Conservation (phyloP, 2,113 vertebrate species). For the Sylvilagus bachmani region DNA sequence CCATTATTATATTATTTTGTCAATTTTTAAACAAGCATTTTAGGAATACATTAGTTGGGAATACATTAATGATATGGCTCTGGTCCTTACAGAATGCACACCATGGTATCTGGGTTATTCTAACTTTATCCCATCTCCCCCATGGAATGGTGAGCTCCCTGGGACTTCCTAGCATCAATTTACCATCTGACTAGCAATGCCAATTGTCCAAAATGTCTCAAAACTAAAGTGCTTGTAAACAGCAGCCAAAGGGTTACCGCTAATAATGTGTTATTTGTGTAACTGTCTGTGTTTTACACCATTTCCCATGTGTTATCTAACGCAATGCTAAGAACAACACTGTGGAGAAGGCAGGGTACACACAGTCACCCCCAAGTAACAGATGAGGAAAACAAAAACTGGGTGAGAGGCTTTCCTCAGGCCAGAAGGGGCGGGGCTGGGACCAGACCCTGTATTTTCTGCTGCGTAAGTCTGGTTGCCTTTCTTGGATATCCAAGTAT, state of each 20-base stretch:
- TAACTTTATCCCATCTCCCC: not conserved
- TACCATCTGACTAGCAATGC: not conserved
- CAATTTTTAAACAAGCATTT: not conserved
- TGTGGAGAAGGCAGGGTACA: not conserved
- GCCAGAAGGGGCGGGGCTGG: not conserved
- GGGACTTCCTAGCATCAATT: not conserved
- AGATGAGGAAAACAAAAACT: not conserved
- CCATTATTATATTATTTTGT: not conserved
- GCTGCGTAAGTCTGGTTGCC: not conserved
- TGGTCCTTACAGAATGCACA: not conserved
- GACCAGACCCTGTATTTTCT: not conserved
- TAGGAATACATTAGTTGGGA: not conserved
- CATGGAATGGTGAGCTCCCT: not conserved
- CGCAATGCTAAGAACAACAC: not conserved
- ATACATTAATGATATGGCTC: not conserved
- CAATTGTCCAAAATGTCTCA: constrained; percentile 2
- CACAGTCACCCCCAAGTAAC: not conserved
- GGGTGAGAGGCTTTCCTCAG: not conserved
- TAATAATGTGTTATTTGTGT: not conserved
- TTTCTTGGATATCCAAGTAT: not conserved
- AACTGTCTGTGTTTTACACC: not conserved
- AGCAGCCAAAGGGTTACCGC: not conserved
- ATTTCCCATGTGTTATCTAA: not conserved
- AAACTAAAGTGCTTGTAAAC: not conserved
- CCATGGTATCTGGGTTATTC: not conserved